Percentiles rank a stretch among this genome's conserved stretches.
Evolutionary conservation across 2,113 vertebrate species (phyloP).

Genomic region (Galemys pyrenaicus): DNA sequence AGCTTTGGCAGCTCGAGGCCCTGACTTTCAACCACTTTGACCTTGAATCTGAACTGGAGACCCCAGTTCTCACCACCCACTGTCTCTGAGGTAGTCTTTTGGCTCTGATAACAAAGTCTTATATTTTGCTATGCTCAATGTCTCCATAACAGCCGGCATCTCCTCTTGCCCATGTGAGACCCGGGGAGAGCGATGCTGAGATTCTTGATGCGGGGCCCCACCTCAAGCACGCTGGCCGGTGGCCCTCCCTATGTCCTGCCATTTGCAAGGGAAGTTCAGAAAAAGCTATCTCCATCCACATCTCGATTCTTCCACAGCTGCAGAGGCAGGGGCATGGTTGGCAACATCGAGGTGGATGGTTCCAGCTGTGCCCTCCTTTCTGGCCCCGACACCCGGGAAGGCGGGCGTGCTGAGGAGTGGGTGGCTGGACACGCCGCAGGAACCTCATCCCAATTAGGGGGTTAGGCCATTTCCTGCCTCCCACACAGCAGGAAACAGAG

Average conservation of each 20-base stretch:
- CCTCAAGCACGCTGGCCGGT: background rate
- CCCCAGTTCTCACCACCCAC: background rate
- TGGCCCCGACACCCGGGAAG: background rate
- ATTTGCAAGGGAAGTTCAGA: background rate
- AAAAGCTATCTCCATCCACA: background rate
- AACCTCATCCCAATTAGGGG: conserved; percentile 41
- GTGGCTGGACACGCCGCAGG: background rate
- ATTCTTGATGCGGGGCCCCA: background rate
- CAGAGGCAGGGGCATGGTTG: background rate
- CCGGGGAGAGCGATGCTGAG: background rate
- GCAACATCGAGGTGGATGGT: too few species aligned
- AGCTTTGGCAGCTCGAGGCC: rapidly evolving
- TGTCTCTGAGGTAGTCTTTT: background rate
- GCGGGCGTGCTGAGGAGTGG: background rate
- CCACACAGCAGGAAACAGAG: conserved; percentile 41
- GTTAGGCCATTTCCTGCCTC: conserved; percentile 61
- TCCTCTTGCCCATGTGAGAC: background rate
- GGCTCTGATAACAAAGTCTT: background rate
- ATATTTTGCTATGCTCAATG: background rate
- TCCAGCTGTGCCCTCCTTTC: background rate
- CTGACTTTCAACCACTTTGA: background rate
- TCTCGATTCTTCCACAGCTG: background rate
- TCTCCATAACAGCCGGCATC: background rate
- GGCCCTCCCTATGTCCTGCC: background rate
- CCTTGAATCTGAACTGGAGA: background rate